These are phyloP conservation scores for Galagoides demidoff DNA, from an alignment of 2,797 vertebrate species.

Conservation along the genomic window DNA sequence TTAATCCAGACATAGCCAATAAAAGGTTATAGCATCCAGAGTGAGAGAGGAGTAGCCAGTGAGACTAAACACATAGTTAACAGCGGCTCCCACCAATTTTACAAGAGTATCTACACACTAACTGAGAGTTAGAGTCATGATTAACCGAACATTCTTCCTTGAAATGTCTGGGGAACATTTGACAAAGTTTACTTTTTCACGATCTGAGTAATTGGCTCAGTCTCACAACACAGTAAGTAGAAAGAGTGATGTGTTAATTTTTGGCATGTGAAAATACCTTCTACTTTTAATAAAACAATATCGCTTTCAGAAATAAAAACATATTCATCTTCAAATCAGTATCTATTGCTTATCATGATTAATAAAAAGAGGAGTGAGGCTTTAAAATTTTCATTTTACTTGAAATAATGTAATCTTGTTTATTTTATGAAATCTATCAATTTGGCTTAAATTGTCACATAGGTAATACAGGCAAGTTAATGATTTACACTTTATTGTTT, in stretches of 20 bases:
- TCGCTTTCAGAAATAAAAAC: neutral
- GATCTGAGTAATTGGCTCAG: neutral
- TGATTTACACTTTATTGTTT: neutral
- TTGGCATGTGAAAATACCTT: neutral
- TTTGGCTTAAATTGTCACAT: neutral
- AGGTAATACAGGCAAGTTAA: neutral
- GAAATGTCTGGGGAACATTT: neutral
- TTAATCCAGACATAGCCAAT: conserved; percentile 34
- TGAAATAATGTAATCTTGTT: neutral
- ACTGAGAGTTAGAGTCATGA: neutral
- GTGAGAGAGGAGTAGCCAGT: neutral
- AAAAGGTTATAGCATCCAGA: neutral
- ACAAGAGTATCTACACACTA: neutral
- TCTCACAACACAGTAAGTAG: neutral
- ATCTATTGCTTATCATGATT: neutral
- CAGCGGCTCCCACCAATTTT: neutral
- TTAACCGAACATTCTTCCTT: neutral
- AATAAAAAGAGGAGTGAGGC: neutral
- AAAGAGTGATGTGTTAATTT: neutral
- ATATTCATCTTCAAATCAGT: neutral
- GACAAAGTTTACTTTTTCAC: neutral
- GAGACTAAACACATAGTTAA: neutral
- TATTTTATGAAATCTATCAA: neutral
- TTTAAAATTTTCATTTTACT: conserved; percentile 5
- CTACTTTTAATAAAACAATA: neutral